Base-by-base conservation (phyloP, 2,888 invertebrate species). In the Mantis religiosa region DNA sequence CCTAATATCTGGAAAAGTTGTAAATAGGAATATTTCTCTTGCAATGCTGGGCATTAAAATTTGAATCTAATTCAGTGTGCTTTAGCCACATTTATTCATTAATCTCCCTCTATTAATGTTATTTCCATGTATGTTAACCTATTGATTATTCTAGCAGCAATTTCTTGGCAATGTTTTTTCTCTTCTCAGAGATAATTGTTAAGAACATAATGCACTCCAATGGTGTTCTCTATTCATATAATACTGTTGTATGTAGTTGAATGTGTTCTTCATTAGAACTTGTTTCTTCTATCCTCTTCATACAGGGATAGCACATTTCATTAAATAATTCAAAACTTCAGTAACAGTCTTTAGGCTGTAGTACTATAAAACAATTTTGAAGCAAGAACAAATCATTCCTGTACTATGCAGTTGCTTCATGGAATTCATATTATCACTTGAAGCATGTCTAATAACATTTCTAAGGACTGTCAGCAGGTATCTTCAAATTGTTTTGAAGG, bases 181-280 rank as follows among this genome's bases (percentile, higher is more conserved):
- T 87, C 27, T 71, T 87, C 86, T 87, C 28, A 28, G 71, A 28
- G 81, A 87, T 87, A 30, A 82, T 82, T 87, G 87, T 87, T 87
- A 82, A n/a, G n/a, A n/a, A 34, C 81, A 82, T 87, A 34, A 15
- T 82, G 34, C 86, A 87, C 81, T 82, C 86, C 86, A 87, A 87
- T 27, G n/a, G 86, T 87, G 87, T 87, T 87, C 87, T 87, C 87
- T 82, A 82, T 87, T 86, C 28, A 28, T 86, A 86, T 86, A 47
- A 86, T 71, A 71, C 28, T 86, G 86, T 86, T 86, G 28, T 47
- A 86, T 86, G 86, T 86, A 71, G 86, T 71, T 86, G 81, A 87
- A 82, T 82, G 87, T 87, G 34, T 87, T 82, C 87, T 87, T 15
- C 82, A 82, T 82, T 87, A 34, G 87, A 87, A 82, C 41, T 34